Percentiles rank a stretch among this genome's conserved stretches.
phyloP scores from a whole-genome alignment of 2,113 vertebrate species.

The Bettongia penicillata region DNA sequence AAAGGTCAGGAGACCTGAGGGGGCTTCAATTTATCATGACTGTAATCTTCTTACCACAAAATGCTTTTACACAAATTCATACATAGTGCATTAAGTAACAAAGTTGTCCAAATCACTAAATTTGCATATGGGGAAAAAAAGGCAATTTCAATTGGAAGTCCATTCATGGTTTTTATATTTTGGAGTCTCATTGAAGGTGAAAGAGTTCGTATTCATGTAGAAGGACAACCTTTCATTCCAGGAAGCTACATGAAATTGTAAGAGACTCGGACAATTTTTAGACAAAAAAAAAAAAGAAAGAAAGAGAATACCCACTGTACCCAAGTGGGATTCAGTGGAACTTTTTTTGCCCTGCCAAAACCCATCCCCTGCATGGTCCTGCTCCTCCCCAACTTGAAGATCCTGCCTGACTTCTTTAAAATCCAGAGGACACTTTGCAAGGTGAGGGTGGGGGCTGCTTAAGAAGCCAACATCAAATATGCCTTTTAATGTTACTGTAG shows the following conservation, averaged over 20 bases:
- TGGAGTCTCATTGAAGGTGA: neutral
- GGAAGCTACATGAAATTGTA: neutral
- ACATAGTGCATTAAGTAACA: slow-evolving; percentile 10
- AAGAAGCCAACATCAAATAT: slow-evolving; percentile 53
- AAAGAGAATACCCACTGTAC: neutral
- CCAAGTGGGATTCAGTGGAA: neutral
- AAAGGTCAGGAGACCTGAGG: neutral
- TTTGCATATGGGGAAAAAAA: slow-evolving; percentile 29
- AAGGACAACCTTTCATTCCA: neutral
- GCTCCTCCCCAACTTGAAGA: slow-evolving; percentile 13
- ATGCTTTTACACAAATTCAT: neutral
- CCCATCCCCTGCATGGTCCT: neutral
- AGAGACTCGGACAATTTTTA: neutral
- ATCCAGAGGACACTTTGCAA: slow-evolving; percentile 19
- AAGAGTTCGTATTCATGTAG: neutral
- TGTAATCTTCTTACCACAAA: slow-evolving; percentile 23
- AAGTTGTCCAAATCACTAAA: neutral
- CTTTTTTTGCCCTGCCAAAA: slow-evolving; percentile 13
- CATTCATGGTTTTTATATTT: neutral
- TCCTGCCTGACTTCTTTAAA: slow-evolving; percentile 19
- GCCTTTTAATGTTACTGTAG: slow-evolving; percentile 57
- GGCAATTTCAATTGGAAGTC: neutral
- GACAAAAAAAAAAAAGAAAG: neutral
- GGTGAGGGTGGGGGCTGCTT: slow-evolving; percentile 51
- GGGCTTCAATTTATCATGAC: slow-evolving; percentile 23